Percentiles rank a stretch among this genome's conserved stretches.
Evolutionary conservation across 64 coral and sea anemone genomes (phyloP).

Genomic region (Platygyra sinensis): DNA sequence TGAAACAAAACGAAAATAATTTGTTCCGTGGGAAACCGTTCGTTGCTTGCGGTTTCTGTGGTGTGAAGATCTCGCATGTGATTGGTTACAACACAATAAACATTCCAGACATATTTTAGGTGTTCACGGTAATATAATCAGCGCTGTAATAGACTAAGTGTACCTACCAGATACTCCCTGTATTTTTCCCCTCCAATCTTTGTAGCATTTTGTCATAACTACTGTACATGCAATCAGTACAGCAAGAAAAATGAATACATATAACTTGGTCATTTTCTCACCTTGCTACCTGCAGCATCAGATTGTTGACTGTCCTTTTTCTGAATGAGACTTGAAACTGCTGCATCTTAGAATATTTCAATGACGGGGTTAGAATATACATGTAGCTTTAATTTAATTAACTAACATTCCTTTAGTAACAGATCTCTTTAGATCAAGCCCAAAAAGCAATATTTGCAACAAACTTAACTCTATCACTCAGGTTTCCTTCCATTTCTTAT

Average conservation of each 20-base stretch:
- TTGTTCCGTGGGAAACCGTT: no score
- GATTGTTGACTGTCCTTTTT: not conserved
- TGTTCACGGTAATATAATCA: no score
- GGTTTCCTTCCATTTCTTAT: no score
- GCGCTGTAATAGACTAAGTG: no score
- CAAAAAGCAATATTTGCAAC: not conserved
- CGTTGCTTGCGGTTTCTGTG: no score
- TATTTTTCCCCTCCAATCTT: not conserved
- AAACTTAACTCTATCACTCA: no score
- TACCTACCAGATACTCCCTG: not conserved
- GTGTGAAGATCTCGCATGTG: no score
- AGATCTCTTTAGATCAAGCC: not conserved
- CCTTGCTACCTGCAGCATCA: constrained; percentile 18
- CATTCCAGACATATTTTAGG: no score
- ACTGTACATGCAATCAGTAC: not conserved
- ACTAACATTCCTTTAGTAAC: not conserved
- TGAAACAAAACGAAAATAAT: no score
- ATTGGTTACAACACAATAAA: no score
- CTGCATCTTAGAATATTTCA: not conserved
- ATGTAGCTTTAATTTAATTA: not conserved
- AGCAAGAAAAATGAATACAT: not conserved
- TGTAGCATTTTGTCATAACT: not conserved
- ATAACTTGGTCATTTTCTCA: not conserved
- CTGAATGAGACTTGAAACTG: not conserved
- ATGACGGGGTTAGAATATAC: not conserved